A percentile compares a stretch with the other conserved stretches of the same genome.
phyloP scores from a whole-genome alignment of 1,140 invertebrate species.

The Belonocnema kinseyi region DNA sequence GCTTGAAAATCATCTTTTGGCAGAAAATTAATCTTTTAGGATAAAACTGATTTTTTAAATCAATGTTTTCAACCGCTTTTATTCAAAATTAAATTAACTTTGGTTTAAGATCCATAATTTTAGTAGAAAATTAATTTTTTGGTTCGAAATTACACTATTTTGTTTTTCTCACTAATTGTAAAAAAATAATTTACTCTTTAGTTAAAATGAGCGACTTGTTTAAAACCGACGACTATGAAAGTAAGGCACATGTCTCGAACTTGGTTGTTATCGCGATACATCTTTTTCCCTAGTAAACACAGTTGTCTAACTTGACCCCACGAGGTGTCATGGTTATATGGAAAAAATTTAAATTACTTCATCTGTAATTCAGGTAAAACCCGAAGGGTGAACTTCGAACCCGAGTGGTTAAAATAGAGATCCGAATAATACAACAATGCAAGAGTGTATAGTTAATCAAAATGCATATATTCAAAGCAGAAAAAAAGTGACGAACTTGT shows the following conservation, averaged over 20 bases:
- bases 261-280: background rate
- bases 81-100: too few species aligned
- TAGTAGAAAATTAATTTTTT: too few species aligned
- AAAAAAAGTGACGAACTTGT: too few species aligned
- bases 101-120: too few species aligned
- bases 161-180: background rate
- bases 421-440: too few species aligned
- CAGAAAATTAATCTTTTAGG: too few species aligned
- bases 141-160: too few species aligned
- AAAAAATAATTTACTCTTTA: background rate
- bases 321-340: background rate
- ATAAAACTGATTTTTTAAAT: too few species aligned
- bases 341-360: constrained; percentile 2
- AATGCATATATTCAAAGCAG: too few species aligned
- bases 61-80: too few species aligned
- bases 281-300: background rate
- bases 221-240: background rate
- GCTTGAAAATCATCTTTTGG: too few species aligned
- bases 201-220: background rate
- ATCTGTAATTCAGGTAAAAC: constrained; percentile 13
- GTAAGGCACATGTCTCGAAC: background rate
- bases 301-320: constrained; percentile 19
- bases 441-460: too few species aligned
- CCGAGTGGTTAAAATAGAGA: background rate
- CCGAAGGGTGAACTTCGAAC: background rate